Conservation (phyloP, 2,797 vertebrate genomes). For the Cyclura pinguis region DNA sequence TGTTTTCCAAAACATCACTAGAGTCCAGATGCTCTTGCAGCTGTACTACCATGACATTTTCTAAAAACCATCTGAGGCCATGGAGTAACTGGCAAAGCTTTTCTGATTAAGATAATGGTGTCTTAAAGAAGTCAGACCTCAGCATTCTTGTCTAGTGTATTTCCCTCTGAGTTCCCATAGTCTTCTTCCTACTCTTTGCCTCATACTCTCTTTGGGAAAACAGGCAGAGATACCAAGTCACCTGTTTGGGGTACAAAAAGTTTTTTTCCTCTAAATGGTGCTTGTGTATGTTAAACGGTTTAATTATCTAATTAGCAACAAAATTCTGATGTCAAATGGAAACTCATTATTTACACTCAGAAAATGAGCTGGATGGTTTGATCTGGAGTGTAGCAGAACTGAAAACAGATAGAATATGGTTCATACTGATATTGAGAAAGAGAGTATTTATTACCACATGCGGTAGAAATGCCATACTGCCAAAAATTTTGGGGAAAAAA, state of each 20-base stretch:
- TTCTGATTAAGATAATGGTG: neutral
- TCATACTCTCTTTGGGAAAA: neutral
- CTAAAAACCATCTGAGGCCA: neutral
- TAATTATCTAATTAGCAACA: neutral
- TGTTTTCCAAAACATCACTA: constrained; percentile 16
- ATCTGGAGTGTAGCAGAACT: no score
- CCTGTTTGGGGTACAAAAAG: neutral
- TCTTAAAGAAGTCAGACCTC: neutral
- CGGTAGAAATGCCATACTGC: no score
- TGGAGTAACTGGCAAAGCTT: constrained; percentile 3
- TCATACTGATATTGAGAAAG: no score
- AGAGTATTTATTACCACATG: no score
- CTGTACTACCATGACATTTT: constrained; percentile 1
- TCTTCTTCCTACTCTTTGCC: neutral
- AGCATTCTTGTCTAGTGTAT: neutral
- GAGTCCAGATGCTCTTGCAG: constrained; percentile 31
- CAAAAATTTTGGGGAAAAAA: no score
- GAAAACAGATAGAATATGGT: no score
- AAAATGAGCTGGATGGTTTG: no score
- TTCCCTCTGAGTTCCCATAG: neutral
- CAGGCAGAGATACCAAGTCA: neutral
- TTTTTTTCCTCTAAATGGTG: no score
- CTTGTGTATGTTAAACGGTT: no score
- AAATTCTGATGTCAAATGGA: neutral
- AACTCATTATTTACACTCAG: neutral